phyloP scores from a whole-genome alignment of 35 echinoderm and acorn worm species.

The Stichopus chloronotus region DNA sequence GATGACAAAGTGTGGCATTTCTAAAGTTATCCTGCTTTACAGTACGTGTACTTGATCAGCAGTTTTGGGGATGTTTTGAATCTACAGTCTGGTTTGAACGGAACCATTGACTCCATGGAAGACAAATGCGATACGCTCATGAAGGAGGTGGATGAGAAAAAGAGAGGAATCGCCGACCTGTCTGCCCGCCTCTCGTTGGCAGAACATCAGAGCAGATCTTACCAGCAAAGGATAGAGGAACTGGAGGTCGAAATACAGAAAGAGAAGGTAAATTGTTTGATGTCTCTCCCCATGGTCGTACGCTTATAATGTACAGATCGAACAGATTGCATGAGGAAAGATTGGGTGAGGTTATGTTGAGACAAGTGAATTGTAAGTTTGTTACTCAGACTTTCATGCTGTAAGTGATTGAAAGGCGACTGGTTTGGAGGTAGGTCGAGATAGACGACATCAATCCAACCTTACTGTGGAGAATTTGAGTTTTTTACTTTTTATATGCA shows the following conservation, averaged over 20 bases:
- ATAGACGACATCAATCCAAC: too few species aligned
- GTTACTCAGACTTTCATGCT: too few species aligned
- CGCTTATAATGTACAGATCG: too few species aligned
- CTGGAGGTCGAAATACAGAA: slow-evolving; percentile 12
- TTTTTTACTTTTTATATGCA: too few species aligned
- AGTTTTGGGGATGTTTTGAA: too few species aligned
- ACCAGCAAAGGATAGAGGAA: slow-evolving; percentile 25
- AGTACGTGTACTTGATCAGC: not conserved
- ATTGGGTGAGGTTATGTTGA: too few species aligned
- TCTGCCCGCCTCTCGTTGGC: not conserved
- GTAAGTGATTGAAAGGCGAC: too few species aligned
- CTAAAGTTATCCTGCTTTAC: not conserved
- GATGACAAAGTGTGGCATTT: not conserved
- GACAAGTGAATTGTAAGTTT: too few species aligned
- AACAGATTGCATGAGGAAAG: too few species aligned
- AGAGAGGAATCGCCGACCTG: slow-evolving; percentile 8
- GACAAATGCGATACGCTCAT: not conserved
- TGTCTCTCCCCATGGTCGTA: too few species aligned
- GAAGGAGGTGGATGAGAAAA: slow-evolving; percentile 11
- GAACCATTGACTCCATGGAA: slow-evolving; percentile 9
- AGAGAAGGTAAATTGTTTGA: not conserved
- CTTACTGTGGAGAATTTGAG: too few species aligned
- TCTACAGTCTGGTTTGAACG: not conserved
- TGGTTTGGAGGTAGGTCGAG: too few species aligned
- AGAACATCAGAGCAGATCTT: slow-evolving; percentile 7